Evolutionary conservation across 2,113 vertebrate genomes (phyloP).

Genomic region (Myotis yumanensis): DNA sequence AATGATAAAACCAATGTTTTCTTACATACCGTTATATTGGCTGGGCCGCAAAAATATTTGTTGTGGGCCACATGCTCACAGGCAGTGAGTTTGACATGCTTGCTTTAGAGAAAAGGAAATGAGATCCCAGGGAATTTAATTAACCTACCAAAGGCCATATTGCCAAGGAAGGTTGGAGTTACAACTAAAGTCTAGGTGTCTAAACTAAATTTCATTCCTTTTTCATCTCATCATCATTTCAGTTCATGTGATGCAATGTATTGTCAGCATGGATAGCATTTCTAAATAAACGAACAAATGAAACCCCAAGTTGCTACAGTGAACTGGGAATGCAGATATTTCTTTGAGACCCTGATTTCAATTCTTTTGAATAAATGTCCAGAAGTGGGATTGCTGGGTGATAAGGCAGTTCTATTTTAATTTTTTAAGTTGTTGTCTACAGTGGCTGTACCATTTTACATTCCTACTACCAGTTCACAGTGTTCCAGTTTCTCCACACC

Average conservation of each 20-base stretch:
- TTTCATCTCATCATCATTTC: not conserved
- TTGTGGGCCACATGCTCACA: too few species aligned
- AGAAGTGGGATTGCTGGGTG: not conserved
- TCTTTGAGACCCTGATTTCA: not conserved
- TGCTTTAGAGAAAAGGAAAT: not conserved
- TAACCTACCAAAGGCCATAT: not conserved
- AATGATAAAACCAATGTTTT: too few species aligned
- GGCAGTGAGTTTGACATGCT: too few species aligned
- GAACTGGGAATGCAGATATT: not conserved
- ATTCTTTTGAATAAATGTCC: not conserved
- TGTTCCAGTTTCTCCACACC: not conserved
- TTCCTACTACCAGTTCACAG: too few species aligned
- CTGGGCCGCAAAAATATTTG: too few species aligned
- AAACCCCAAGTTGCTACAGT: not conserved
- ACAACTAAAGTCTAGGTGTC: not conserved
- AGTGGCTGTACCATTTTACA: not conserved
- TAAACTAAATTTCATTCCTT: not conserved
- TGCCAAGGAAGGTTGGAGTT: not conserved
- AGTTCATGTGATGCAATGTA: not conserved
- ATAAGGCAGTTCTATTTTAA: not conserved
- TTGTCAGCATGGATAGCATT: not conserved
- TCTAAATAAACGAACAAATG: slow-evolving; percentile 25
- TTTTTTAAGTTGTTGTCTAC: not conserved
- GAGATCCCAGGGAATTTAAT: not conserved
- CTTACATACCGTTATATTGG: too few species aligned